Conservation (phyloP, 2,113 vertebrate genomes). For the Hymenochirus boettgeri region DNA sequence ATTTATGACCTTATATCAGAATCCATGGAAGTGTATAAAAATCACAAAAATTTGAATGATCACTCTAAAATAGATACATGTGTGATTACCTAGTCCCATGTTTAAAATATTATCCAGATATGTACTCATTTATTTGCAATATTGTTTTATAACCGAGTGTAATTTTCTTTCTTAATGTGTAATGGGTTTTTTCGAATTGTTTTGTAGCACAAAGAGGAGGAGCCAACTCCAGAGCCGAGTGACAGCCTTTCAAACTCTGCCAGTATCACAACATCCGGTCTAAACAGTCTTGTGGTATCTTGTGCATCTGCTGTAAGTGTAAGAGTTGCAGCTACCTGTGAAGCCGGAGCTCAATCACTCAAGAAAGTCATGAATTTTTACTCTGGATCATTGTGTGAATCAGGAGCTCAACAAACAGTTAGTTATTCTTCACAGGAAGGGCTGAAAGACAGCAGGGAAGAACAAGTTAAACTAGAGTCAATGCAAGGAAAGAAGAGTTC, state of each 20-base stretch:
- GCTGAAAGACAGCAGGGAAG: conserved; percentile 62
- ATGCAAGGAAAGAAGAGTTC: conserved; percentile 94
- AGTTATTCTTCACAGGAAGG: conserved; percentile 54
- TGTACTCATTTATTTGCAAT: no score
- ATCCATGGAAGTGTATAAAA: no score
- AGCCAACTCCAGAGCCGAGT: conserved; percentile 49
- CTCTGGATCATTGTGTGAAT: conserved; percentile 51
- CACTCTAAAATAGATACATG: no score
- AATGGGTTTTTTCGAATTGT: no score
- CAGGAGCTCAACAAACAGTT: conserved; percentile 42
- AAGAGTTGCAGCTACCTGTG: conserved; percentile 87
- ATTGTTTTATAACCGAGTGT: no score
- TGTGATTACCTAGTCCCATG: no score
- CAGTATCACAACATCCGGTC: conserved; percentile 65
- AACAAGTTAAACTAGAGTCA: conserved; percentile 78
- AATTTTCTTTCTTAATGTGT: no score
- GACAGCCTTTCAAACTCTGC: conserved; percentile 60
- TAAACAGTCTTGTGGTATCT: conserved; percentile 89
- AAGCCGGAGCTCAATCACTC: conserved; percentile 82
- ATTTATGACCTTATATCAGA: no score
- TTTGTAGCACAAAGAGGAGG: conserved; percentile 11
- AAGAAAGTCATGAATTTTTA: conserved; percentile 96
- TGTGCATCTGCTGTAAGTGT: conserved; percentile 91
- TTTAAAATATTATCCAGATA: no score
- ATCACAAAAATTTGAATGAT: no score